phyloP scores from a whole-genome alignment of 2,797 vertebrate species.

The Sylvia borin region DNA sequence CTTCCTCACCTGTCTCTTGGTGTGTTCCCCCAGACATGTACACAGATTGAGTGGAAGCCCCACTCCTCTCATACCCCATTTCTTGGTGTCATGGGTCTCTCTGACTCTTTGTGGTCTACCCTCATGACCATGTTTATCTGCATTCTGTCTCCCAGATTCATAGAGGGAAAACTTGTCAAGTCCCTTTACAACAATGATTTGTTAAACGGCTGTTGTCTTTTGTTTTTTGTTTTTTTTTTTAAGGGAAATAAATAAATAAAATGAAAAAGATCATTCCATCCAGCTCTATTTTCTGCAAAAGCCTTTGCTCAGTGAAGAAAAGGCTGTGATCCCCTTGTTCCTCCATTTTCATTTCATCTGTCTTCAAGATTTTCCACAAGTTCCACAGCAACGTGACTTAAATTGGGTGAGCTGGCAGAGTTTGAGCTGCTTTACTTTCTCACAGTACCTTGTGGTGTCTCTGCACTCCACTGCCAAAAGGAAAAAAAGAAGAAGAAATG shows the following conservation, averaged over 20 bases:
- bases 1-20: not conserved
- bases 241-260: conserved; percentile 77
- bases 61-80: not conserved
- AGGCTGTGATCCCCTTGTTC: conserved; percentile 53
- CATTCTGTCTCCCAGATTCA: conserved; percentile 51
- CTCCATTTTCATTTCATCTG: not conserved
- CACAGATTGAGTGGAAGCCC: not conserved
- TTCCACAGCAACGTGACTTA: conserved; percentile 91
- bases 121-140: not conserved
- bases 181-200: conserved; percentile 26
- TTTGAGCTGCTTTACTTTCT: conserved; percentile 93
- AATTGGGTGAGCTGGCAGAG: conserved; percentile 93
- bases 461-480: conserved; percentile 84
- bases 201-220: not conserved
- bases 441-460: conserved; percentile 95
- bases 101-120: not conserved
- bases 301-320: conserved; percentile 59
- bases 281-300: conserved; percentile 50
- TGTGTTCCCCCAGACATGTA: not conserved
- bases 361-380: conserved; percentile 89
- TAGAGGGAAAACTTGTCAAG: conserved; percentile 58
- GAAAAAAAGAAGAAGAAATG: conserved; percentile 35
- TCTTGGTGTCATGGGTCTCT: not conserved
- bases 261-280: conserved; percentile 63
- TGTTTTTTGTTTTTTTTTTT: not conserved